Conservation (phyloP, 2,888 invertebrate genomes). For the Metopia argyrocephala region DNA sequence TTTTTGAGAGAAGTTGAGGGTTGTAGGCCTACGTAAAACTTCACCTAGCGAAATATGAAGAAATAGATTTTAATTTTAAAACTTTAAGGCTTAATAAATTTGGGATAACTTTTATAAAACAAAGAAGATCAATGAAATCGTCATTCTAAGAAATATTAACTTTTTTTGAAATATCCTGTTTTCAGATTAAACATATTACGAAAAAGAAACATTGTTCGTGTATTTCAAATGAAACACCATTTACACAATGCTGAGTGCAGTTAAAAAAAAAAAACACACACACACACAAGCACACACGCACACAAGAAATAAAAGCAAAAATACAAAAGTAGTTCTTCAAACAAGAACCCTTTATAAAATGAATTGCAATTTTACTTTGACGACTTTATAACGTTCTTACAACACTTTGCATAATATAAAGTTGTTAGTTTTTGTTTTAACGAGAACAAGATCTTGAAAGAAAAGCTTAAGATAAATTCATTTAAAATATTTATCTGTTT, state of each 20-base stretch:
- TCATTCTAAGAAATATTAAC: neutral
- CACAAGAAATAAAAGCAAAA: neutral
- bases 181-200: neutral
- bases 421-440: neutral
- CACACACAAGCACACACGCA: too few relatives aligned
- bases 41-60: too few relatives aligned
- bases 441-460: too few relatives aligned
- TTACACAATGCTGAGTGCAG: neutral
- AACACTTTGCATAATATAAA: neutral
- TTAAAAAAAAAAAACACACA: neutral
- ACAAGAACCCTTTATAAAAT: neutral
- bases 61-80: too few relatives aligned
- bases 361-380: slow-evolving; percentile 26
- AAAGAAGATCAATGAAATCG: too few relatives aligned
- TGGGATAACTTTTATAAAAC: too few relatives aligned
- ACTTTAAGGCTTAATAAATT: too few relatives aligned
- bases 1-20: too few relatives aligned
- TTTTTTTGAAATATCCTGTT: neutral
- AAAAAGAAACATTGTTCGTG: neutral
- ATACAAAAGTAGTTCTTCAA: neutral
- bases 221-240: neutral
- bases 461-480: too few relatives aligned
- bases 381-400: slow-evolving; percentile 9
- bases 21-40: too few relatives aligned
- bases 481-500: too few relatives aligned